Evolutionary conservation across 2,797 vertebrate genomes (phyloP), one percentile per base, ranked within the genome.

Genomic region (Notolabrus celidotus): DNA sequence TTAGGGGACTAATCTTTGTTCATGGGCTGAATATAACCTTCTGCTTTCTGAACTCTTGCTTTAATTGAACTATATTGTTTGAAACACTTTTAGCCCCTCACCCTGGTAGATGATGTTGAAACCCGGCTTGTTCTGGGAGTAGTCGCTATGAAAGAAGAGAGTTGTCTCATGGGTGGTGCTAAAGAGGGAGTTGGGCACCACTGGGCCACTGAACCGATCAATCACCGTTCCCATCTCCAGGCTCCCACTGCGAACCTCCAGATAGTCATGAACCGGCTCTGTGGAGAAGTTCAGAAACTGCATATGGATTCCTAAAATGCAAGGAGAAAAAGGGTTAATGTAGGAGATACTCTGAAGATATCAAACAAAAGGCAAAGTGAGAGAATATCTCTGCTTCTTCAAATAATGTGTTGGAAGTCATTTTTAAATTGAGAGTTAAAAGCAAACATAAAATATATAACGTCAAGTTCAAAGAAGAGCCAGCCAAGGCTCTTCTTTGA

Each of bases 211-310:
- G 82, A 98, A 95, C 60, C 97, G 92, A 66, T 98, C 98, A 85
- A 99, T 99, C 84, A 98, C 95, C 7, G 94, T 94, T 62, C 96
- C 97, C 1, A 91, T 94, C 79, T 98, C 96, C 55, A 95, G 88
- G 51, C 93, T 95, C 71, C 98, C 98, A 51, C 96, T 97, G 67
- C 96, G 94, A 41, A 99, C 95, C 92, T 99, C 98, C 82, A 99
- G 94, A 82, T 99, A 99, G 91, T 99, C 98, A n/a, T 99, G 98
- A 77, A 99, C 98, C 2, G 97, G 96, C 88, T 99, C 98, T 10
- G 98, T 98, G 66, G 98, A 99, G 89, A 99, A 99, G 94, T 99
- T 99, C 58, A 96, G 85, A 92, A 99, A 99, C 82, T 98, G 97
- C 67, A 99, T 90, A 86, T 99, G 97, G 82, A 99, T 97, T 75